Evolutionary conservation across 2,113 vertebrate genomes (phyloP), one percentile per base, ranked within the genome.

Genomic region (Stomatorhinus ivindoensis): DNA sequence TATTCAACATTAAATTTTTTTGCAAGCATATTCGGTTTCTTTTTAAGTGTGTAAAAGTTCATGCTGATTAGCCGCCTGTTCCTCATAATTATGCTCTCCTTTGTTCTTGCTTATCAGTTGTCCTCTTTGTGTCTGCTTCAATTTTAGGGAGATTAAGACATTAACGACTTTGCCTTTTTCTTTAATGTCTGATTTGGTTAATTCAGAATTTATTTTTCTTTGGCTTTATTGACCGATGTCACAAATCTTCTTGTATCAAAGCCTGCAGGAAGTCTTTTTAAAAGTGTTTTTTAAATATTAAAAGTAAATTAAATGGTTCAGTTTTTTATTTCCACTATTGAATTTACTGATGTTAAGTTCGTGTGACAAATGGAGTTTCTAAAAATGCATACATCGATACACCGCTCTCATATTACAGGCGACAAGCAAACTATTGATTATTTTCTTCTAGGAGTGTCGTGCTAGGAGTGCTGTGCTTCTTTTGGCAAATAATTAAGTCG

Each of bases 161-260:
- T 61, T 50, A 73, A 27, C 24, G 42, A n/a, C 21, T 53, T 2
- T 17, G 15, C 6, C 3, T 35, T 51, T 88, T 15, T 35, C 42
- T 80, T 42, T 15, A 73, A n/a, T 3, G 13, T 35, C 50, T 47
- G 46, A 51, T 53, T 80, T 27, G 35, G 13, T 76, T 53, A 69
- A 87, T 51, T 51, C 51, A 24, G 13, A 90, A 73, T 87, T 9
- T 15, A 39, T 35, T 76, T 76, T 82, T 10, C 42, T 15, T 15
- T 61, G 44, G 31, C 69, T 86, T 85, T 44, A 61, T 89, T 89
- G 46, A 44, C 65, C 44, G 55, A 53, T 82, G 21, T 84, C 50
- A 46, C 19, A 4, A 84, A 89, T n/a, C 21, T 27, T 89, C 1
- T 24, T 44, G 19, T 82, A 8, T 82, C 35, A 82, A 21, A 44